A percentile compares a stretch with the other conserved stretches of the same genome.
phyloP scores from a whole-genome alignment of 2,888 invertebrate genomes.

The Cancer borealis region DNA sequence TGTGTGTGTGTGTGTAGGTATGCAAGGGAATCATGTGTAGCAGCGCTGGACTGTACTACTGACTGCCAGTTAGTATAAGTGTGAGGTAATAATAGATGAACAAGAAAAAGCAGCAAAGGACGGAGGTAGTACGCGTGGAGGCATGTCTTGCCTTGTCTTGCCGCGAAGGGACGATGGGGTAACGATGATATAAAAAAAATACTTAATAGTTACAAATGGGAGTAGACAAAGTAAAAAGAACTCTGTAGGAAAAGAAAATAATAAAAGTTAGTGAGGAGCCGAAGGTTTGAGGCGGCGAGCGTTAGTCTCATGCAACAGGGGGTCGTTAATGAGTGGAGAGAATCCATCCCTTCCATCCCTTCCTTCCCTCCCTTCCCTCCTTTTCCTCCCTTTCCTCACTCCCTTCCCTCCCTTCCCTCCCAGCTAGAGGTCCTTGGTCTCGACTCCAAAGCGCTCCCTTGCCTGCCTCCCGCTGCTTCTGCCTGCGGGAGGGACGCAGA shows the following conservation, averaged over 20 bases:
- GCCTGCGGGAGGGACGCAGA: neutral
- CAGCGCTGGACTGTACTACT: neutral
- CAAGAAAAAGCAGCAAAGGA: neutral
- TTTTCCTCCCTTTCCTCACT: neutral
- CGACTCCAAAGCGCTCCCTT: slow-evolving; percentile 1
- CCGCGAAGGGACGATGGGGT: neutral
- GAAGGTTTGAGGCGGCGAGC: slow-evolving; percentile 29
- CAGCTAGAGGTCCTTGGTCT: slow-evolving; percentile 12
- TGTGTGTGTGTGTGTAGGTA: neutral
- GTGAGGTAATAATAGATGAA: neutral
- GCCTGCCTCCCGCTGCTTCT: neutral
- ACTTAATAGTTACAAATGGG: neutral
- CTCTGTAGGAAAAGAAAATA: neutral
- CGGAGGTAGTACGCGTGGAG: neutral
- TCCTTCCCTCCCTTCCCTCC: neutral
- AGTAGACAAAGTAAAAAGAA: neutral
- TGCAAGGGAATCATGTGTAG: neutral
- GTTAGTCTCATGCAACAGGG: slow-evolving; percentile 24
- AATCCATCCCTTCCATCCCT: neutral
- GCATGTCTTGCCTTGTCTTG: neutral
- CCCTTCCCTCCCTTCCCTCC: neutral
- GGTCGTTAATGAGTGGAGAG: neutral
- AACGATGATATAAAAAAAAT: neutral
- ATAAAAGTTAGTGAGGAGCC: neutral
- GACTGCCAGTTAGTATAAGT: neutral